Evolutionary conservation across 2,888 invertebrate species (phyloP), one percentile per base, ranked within the genome.

Genomic region (Eristalis arbustorum): DNA sequence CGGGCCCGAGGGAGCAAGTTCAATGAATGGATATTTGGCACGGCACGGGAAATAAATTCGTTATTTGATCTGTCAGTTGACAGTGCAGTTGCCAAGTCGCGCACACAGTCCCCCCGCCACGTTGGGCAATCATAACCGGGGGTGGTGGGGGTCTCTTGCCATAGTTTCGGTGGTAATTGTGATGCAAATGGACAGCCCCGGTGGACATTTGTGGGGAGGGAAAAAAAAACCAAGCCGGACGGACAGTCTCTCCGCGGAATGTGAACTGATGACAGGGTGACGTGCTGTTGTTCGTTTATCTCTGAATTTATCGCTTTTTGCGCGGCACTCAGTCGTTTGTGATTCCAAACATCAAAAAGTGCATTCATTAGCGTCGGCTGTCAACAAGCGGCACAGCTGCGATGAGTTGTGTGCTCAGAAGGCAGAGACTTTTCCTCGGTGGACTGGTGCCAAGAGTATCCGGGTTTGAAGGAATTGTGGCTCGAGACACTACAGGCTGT

Each of bases 1-100:
- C 49, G 8, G 18, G 49, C 49, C 49, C 49, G 49, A 49, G 49
- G 49, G 49, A 18, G 31, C 18, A 11, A 37, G 14, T 40, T 68
- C 37, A 42, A 28, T 49, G 40, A 14, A 56, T 49, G 56, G 56
- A 23, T 63, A 25, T 64, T 25, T 34, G 31, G 62, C n/a, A 62
- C 4, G 37, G 28, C 31, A n/a, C n/a, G n/a, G 73, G 14, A 49
- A 37, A 49, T 63, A 63, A 63, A 73, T 73, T 56, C 23, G 63
- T 56, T 31, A 73, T 34, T 56, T 56, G 22, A 63, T 73, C 49
- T 64, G 23, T 34, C 49, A 63, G 56, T 14, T 63, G 73, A 37
- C 73, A 56, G 56, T 31, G 18, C n/a, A n/a, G 42, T 31, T 62
- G 14, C 22, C 28, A 62, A 37, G 22, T 68, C 22, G 31, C 49